phyloP scores from a whole-genome alignment of 35 echinoderm and acorn worm genomes.

The Ophioderma brevispina region DNA sequence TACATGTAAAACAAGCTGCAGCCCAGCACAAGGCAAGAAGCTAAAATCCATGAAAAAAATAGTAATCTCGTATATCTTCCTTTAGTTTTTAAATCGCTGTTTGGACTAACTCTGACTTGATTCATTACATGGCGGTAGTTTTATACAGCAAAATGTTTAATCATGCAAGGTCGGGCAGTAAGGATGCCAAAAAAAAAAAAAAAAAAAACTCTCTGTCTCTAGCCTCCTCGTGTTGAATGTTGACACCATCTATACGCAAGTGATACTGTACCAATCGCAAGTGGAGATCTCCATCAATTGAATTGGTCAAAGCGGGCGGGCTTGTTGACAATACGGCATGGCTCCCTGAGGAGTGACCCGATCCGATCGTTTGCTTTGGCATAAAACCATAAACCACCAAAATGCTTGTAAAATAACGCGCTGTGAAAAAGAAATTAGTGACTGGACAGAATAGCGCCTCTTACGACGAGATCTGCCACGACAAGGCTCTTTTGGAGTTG shows the following conservation, averaged over 20 bases:
- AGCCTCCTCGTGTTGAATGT: background rate
- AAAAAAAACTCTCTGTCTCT: background rate
- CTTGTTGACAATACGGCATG: slow-evolving; percentile 36
- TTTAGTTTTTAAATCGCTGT: too few species aligned
- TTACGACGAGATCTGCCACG: background rate
- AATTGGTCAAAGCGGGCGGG: slow-evolving; percentile 38
- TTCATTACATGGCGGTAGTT: too few species aligned
- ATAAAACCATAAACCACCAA: slow-evolving; percentile 2
- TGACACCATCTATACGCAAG: slow-evolving; percentile 18
- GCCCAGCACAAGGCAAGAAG: too few species aligned
- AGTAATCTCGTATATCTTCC: too few species aligned
- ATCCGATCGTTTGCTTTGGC: background rate
- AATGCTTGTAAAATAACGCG: background rate
- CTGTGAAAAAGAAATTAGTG: background rate
- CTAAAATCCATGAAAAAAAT: too few species aligned
- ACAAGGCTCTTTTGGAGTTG: background rate
- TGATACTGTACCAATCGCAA: slow-evolving; percentile 32
- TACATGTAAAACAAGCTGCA: too few species aligned
- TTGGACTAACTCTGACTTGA: too few species aligned
- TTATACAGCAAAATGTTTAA: too few species aligned
- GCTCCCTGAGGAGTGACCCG: slow-evolving; percentile 32
- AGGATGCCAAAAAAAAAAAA: too few species aligned
- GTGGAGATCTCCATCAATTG: background rate
- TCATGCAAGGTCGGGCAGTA: too few species aligned
- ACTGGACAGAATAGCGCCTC: background rate